Evolutionary conservation across 2,113 vertebrate genomes (phyloP).

Genomic region (Oplegnathus fasciatus): DNA sequence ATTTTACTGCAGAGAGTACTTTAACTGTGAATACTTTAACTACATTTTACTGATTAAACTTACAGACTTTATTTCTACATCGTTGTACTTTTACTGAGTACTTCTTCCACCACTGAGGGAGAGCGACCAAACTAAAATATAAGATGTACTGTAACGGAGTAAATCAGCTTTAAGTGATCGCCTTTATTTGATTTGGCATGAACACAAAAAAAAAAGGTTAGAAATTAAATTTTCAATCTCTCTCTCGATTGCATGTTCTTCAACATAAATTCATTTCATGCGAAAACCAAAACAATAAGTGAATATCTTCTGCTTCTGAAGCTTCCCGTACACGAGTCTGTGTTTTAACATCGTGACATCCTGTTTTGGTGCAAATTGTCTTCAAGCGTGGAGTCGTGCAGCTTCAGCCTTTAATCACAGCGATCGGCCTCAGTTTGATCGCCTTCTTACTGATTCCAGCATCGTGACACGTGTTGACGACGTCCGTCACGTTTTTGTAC

Average conservation of each 20-base stretch:
- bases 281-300: background rate
- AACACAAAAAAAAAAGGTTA: background rate
- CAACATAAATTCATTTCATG: constrained; percentile 30
- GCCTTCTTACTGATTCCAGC: constrained; percentile 99
- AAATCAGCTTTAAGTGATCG: background rate
- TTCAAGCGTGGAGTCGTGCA: background rate
- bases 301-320: background rate
- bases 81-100: no score
- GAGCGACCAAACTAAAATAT: no score
- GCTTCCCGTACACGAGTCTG: background rate
- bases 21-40: no score
- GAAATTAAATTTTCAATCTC: background rate
- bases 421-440: constrained; percentile 96
- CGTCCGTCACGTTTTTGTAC: constrained; percentile 97
- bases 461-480: constrained; percentile 96
- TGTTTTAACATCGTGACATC: background rate
- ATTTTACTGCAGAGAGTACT: no score
- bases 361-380: background rate
- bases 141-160: background rate
- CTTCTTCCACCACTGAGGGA: no score
- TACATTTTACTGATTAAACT: no score
- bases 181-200: constrained; percentile 40
- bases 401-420: constrained; percentile 96
- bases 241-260: no score
- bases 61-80: no score